phyloP scores from a whole-genome alignment of 2,888 invertebrate genomes.

The Horisme vitalbata region DNA sequence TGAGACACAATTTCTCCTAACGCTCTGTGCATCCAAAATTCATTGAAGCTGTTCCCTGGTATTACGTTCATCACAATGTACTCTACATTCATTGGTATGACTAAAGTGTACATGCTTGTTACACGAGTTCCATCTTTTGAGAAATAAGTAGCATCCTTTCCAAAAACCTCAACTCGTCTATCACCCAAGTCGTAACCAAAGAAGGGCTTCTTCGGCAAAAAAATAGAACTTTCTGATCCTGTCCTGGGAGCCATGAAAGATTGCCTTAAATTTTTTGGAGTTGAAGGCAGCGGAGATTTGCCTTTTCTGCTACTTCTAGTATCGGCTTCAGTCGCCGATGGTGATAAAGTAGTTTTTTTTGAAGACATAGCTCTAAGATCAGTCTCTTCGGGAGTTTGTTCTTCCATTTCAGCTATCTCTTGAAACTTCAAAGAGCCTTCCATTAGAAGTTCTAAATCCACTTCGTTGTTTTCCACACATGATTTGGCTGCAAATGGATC shows the following conservation, averaged over 20 bases:
- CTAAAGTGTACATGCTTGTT: conserved; percentile 54
- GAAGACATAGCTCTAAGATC: conserved; percentile 29
- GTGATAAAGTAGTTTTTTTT: conserved; percentile 42
- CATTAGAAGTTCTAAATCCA: conserved; percentile 62
- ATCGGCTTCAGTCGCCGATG: conserved; percentile 41
- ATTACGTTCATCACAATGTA: conserved; percentile 57
- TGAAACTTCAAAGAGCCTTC: conserved; percentile 72
- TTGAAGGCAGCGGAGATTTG: conserved; percentile 42
- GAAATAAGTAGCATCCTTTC: conserved; percentile 65
- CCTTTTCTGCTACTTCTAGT: conserved; percentile 53
- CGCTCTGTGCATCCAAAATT: conserved; percentile 67
- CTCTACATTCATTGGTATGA: conserved; percentile 67
- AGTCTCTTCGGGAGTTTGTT: conserved; percentile 32
- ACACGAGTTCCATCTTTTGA: conserved; percentile 68
- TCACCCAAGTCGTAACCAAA: conserved; percentile 68
- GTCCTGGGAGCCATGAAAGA: conserved; percentile 28
- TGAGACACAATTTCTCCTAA: conserved; percentile 49
- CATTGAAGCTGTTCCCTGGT: conserved; percentile 59
- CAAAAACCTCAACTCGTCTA: conserved; percentile 70
- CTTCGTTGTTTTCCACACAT: conserved; percentile 58
- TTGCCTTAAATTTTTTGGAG: conserved; percentile 42
- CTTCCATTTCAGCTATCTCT: conserved; percentile 46
- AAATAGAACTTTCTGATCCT: conserved; percentile 29
- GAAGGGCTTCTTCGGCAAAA: conserved; percentile 52
- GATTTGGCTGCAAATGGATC: conserved; percentile 47